Evolutionary conservation across 2,888 invertebrate species (phyloP), one percentile per base, ranked within the genome.

Genomic region (Ganaspis brasiliensis): DNA sequence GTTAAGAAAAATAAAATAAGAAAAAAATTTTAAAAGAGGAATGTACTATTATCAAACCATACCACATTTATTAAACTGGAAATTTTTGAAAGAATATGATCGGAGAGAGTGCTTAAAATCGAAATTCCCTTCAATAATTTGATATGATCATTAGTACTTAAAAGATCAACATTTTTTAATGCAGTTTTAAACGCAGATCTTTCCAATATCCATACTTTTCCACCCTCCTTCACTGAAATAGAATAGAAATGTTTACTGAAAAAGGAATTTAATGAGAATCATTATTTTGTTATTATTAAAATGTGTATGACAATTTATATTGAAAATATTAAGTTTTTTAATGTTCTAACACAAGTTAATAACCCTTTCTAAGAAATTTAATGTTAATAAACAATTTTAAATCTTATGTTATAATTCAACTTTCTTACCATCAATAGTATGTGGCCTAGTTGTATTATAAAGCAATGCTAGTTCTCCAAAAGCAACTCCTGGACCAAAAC

Each of bases 381-480:
- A n/a, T n/a, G n/a, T n/a, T n/a, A n/a, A n/a, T n/a, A n/a, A n/a
- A n/a, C n/a, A n/a, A n/a, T n/a, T n/a, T n/a, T n/a, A n/a, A n/a
- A n/a, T n/a, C n/a, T n/a, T n/a, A n/a, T n/a, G n/a, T n/a, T n/a
- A n/a, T n/a, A n/a, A n/a, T n/a, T n/a, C n/a, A n/a, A n/a, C 12
- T 24, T 59, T 59, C 31, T 40, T 92, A 96, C 97, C 96, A 92
- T 95, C 93, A 75, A 98, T 95, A 0, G 97, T 97, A 0, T 97
- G 97, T 82, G 96, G 95, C 82, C 98, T 93, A 86, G 96, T 97
- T 56, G 98, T 97, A 92, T 98, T 97, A 92, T 98, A 98, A 35
- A 98, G 93, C 84, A 98, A 95, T 8, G 98, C 98, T 73, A 98
- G 92, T 92, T 98, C 98, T 2, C 98, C 98, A 92, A 98, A 94